These are phyloP conservation scores for Lutraria rhynchaena DNA, from an alignment of 1,140 invertebrate genomes.

Conservation along the genomic window DNA sequence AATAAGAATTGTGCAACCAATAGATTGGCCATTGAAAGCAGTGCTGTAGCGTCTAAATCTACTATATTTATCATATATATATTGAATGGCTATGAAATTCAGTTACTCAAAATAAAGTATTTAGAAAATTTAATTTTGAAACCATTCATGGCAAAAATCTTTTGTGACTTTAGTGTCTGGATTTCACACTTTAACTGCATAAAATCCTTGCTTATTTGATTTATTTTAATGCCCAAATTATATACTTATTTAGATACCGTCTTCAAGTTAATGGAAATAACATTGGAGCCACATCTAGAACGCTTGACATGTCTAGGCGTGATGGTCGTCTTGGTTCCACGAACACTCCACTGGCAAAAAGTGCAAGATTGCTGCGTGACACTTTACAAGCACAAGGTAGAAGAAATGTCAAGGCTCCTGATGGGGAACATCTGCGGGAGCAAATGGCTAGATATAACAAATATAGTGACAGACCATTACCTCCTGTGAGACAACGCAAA, in stretches of 20 bases:
- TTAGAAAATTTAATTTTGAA: too few relatives aligned
- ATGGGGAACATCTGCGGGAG: neutral
- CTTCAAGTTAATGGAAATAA: neutral
- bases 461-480: conserved; percentile 21
- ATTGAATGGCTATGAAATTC: too few relatives aligned
- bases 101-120: too few relatives aligned
- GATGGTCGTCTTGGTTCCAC: neutral
- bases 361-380: neutral
- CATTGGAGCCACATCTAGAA: conserved; percentile 1
- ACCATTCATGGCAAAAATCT: too few relatives aligned
- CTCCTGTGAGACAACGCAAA: conserved; percentile 1
- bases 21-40: too few relatives aligned
- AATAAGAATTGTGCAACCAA: too few relatives aligned
- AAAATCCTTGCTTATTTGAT: neutral
- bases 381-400: neutral
- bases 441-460: neutral
- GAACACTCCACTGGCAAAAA: neutral
- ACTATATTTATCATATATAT: too few relatives aligned
- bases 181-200: too few relatives aligned
- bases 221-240: neutral
- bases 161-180: too few relatives aligned
- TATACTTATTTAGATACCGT: neutral
- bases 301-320: neutral
- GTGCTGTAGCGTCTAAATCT: too few relatives aligned
- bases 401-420: neutral